A percentile compares a stretch with the other conserved stretches of the same genome.
phyloP scores from a whole-genome alignment of 2,797 vertebrate species.

The Sternotherus odoratus region DNA sequence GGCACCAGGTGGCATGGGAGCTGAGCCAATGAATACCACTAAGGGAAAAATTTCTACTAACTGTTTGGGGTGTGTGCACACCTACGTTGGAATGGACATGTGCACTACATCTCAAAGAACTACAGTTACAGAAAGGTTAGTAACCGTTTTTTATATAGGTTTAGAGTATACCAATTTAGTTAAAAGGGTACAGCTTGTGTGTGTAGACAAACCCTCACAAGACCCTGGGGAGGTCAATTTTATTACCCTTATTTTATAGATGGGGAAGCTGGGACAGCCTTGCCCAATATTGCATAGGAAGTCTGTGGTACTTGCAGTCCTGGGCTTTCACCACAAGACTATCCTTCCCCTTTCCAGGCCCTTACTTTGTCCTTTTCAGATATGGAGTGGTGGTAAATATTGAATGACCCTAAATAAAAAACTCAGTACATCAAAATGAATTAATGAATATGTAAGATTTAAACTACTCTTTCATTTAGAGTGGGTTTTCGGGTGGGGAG shows the following conservation, averaged over 20 bases:
- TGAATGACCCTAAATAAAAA: background rate
- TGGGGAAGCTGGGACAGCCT: background rate
- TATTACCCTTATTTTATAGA: background rate
- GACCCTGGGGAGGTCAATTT: background rate
- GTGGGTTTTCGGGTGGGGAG: background rate
- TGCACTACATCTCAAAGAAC: no score
- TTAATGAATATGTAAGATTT: background rate
- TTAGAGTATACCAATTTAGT: fast-evolving
- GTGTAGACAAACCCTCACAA: background rate
- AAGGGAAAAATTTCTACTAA: no score
- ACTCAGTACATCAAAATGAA: background rate
- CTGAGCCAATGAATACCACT: no score
- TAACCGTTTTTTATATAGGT: background rate
- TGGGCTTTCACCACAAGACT: background rate
- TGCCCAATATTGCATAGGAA: background rate
- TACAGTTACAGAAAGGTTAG: no score
- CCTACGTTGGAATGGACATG: no score
- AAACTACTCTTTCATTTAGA: background rate
- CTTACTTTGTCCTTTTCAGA: background rate
- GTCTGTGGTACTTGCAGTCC: background rate
- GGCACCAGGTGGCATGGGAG: no score
- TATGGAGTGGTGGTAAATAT: background rate
- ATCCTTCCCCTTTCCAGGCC: background rate
- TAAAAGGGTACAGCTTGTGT: fast-evolving
- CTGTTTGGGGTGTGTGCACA: no score